Base-by-base conservation (phyloP, 1,140 invertebrate species). In the Eriocheir sinensis region DNA sequence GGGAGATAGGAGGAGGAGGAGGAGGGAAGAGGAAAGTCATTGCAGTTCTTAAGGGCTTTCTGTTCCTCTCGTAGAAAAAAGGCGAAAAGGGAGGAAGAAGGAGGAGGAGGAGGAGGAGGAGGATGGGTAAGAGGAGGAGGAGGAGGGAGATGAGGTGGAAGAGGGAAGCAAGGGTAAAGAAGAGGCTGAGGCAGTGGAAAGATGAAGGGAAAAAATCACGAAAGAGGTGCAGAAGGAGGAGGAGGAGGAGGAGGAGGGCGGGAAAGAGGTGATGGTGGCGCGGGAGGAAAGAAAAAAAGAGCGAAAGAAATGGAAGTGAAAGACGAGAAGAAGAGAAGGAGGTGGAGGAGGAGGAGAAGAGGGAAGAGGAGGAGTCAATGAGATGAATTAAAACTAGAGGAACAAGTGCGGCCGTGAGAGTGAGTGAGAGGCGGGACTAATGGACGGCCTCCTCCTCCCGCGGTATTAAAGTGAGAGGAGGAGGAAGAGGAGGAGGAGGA, bases 341-440 rank as follows among this genome's bases (percentile, higher is more conserved):
- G 41, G 89, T 36, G 8, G 89, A 72, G 44, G 89, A n/a, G 30
- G n/a, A 9, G 32, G 89, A 36, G 48, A 36, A n/a, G 53, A 36
- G 88, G n/a, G 41, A 30, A 36, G 32, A 34, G 89, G 41, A 38
- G 89, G 38, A 90, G 48, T 90, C 89, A 90, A 90, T 36, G 48
- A 36, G 89, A 89, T 4, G 48, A 90, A 90, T 90, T 90, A 90
- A 90, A 90, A 72, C 89, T 72, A 90, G 89, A 90, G 89, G 32
- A 36, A 36, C 15, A 48, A 72, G 53, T 90, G 89, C 36, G 48
- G 89, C 89, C 21, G 89, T 90, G 89, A 90, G 88, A 89, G 86
- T 8, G 88, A 89, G 88, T 89, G 88, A 89, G 89, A 90, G 89
- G 32, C 89, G 89, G 89, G 89, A 60, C 89, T 90, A 90, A 90